Percentiles rank a stretch among this genome's conserved stretches.
These are phyloP conservation scores for Platysternon megacephalum DNA, from an alignment of 2,113 vertebrate genomes.

Conservation along the genomic window DNA sequence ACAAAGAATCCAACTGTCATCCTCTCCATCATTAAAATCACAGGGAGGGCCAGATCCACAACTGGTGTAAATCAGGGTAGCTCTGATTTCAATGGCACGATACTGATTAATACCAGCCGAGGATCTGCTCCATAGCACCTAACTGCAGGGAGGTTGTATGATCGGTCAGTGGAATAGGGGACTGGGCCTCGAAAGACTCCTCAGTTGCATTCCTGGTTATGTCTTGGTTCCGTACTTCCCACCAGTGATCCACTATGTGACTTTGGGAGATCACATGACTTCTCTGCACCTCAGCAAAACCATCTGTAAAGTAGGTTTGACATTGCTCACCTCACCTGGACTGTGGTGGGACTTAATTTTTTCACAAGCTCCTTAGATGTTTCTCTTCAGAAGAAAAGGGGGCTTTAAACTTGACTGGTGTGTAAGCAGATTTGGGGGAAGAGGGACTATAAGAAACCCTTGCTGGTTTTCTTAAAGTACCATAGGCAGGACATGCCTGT, in stretches of 20 bases:
- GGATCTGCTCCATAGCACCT: background rate
- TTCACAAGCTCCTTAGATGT: background rate
- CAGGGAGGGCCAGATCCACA: background rate
- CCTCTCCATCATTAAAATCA: background rate
- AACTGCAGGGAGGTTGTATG: background rate
- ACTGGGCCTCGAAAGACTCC: background rate
- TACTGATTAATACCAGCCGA: background rate
- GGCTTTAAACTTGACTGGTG: background rate
- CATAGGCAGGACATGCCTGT: background rate
- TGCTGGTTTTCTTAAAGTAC: background rate
- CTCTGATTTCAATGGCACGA: background rate
- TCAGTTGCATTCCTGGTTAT: background rate
- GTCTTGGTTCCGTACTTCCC: background rate
- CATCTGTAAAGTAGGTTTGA: background rate
- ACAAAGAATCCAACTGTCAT: background rate
- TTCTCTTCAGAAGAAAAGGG: no score
- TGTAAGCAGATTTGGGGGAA: background rate
- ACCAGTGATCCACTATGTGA: rapidly evolving
- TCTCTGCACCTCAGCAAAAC: background rate
- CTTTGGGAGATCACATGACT: background rate
- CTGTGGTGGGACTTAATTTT: background rate
- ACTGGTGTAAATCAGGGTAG: background rate
- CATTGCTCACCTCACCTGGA: background rate
- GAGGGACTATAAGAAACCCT: background rate
- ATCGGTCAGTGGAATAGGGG: background rate